Base-by-base conservation (phyloP, 1,140 invertebrate species). In the Asobara japonica region DNA sequence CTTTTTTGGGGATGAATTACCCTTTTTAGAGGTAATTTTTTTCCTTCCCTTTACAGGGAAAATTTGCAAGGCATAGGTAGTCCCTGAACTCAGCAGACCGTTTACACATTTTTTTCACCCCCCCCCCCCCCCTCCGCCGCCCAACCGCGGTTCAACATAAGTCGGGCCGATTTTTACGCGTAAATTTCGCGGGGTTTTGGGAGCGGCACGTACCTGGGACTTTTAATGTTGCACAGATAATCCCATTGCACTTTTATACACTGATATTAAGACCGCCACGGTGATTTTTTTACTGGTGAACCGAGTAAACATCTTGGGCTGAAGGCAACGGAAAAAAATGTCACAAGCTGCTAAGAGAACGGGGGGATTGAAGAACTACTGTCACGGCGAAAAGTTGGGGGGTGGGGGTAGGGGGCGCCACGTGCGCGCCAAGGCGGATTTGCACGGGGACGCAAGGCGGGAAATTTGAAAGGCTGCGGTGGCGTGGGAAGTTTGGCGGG, bases 311-410 rank as follows among this genome's bases (percentile, higher is more conserved):
- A 85, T 86, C 80, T 85, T 85, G 60, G 60, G 29, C n/a, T 31
- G 83, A 77, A 81, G 65, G 76, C 77, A 82, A 84, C 79, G 76
- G 79, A 83, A 83, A 85, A 85, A 85, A 86, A 85, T 85, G 82
- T 84, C 84, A 85, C 78, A 84, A 83, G 80, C 82, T 82, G 79
- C 82, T 79, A 79, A 78, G 76, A 77, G 73, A 83, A 83, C 82
- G 83, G 81, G 79, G 77, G 81, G 79, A 79, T 70, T 76, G 72
- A 81, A 80, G 70, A 65, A 75, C 80, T 83, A 69, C 65, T 77
- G 36, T 79, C 83, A 80, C 83, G 82, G 79, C 79, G 31, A 11
- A 11, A 3, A 62, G 20, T n/a, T 27, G 22, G 27, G 13, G 1
- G 7, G 27, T 62, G 30, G 73, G 18, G 1, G n/a, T 38, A 56